Evolutionary conservation across 2,113 vertebrate species (phyloP), one percentile per base, ranked within the genome.

Genomic region (Semicossyphus pulcher): DNA sequence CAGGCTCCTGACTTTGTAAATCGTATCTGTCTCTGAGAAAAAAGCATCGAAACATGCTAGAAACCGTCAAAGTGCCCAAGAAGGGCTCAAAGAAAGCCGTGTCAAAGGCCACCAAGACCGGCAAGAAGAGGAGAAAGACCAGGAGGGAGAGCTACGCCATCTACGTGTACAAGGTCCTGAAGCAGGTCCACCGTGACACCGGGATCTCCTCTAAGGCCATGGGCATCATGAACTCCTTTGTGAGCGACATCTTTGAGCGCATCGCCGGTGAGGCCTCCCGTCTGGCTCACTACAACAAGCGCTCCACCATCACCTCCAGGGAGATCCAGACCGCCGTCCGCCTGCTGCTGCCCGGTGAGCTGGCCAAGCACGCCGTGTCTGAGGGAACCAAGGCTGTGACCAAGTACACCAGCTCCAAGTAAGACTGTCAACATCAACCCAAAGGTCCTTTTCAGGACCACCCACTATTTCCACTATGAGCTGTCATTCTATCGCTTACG

Each of bases 321-420:
- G 95, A 96, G 93, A 95, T 95, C 83, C 95, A 95, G 93, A 95
- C 94, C 16, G 94, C 95, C 0, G 94, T 96, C 74, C 92, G 94
- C 12, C 77, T 91, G 10, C 78, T 91, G 59, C 77, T 90, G 52
- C 86, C 88, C 28, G 86, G 88, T 0, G 86, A 90, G 26, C 71
- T 88, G 58, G 88, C 83, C 34, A 89, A 87, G 42, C 85, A 87
- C 72, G 85, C 88, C 45, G 88, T 87, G 69, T 89, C 83, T 0
- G 83, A 88, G 67, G 85, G 88, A 1, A 76, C 73, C 37, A 76
- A 76, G 48, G 73, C 73, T 0, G 64, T 76, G 0, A 77, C 74
- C 57, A 77, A 89, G 58, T 77, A 77, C 65, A 77, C 74, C 58
- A 77, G 65, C 65, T 77, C 65, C 58, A 77, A 77, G 49, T 77